Conservation (phyloP, 2,888 invertebrate species). For the Clistopyga incitator region DNA sequence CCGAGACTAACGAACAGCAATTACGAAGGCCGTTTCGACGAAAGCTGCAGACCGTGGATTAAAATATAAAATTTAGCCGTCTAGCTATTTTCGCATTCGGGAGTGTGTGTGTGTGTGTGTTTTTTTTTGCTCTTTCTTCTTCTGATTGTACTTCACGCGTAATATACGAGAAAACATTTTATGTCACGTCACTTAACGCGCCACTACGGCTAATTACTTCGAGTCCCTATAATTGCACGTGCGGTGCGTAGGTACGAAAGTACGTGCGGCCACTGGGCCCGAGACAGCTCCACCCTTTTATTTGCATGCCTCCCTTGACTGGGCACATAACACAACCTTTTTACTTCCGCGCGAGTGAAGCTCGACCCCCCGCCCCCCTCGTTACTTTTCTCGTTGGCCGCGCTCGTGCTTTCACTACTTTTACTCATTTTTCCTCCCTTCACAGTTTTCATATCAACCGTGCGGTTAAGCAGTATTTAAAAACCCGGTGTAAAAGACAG, state of each 20-base stretch:
- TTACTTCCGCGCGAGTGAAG: slow-evolving; percentile 61
- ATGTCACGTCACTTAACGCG: slow-evolving; percentile 50
- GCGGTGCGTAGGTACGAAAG: slow-evolving; percentile 24
- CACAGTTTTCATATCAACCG: slow-evolving; percentile 29
- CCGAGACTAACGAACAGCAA: slow-evolving; percentile 45
- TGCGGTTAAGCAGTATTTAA: slow-evolving; percentile 56
- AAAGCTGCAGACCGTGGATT: slow-evolving; percentile 10
- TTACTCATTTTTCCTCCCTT: slow-evolving; percentile 36
- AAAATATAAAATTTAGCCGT: slow-evolving; percentile 30
- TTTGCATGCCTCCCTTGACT: slow-evolving; percentile 46
- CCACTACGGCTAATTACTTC: slow-evolving; percentile 66
- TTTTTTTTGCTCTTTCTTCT: background rate
- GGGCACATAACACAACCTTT: slow-evolving; percentile 57
- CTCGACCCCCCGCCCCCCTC: slow-evolving; percentile 25
- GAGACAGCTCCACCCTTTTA: slow-evolving; percentile 56
- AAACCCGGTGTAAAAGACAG: slow-evolving; percentile 36
- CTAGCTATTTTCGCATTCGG: slow-evolving; percentile 10
- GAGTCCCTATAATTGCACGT: slow-evolving; percentile 51
- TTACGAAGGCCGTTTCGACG: slow-evolving; percentile 35
- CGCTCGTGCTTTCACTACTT: slow-evolving; percentile 25
- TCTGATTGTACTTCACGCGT: slow-evolving; percentile 19
- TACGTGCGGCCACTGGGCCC: slow-evolving; percentile 28
- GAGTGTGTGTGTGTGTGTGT: background rate
- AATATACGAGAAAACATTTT: slow-evolving; percentile 35
- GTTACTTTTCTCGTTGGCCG: slow-evolving; percentile 37